phyloP scores from a whole-genome alignment of 2,113 vertebrate species.

The Cervus canadensis region DNA sequence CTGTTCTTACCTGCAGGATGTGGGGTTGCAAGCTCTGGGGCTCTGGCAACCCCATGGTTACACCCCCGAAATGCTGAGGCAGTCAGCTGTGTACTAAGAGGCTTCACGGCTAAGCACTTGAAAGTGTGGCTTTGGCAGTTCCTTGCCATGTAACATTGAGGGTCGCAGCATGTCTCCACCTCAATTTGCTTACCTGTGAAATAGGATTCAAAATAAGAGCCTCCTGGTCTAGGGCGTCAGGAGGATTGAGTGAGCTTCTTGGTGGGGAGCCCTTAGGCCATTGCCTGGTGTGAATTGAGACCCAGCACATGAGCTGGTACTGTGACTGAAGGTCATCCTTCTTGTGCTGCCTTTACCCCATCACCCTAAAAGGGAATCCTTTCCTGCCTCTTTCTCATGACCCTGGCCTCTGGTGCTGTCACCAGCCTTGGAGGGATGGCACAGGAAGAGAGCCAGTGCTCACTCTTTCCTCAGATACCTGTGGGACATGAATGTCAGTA shows the following conservation, averaged over 20 bases:
- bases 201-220: neutral
- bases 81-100: neutral
- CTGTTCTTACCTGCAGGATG: neutral
- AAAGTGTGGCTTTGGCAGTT: neutral
- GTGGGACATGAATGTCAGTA: neutral
- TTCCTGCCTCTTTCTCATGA: neutral
- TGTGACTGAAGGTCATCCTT: neutral
- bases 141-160: neutral
- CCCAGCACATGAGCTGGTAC: neutral
- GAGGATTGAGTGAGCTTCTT: neutral
- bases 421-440: neutral
- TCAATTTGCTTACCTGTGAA: neutral
- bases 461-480: neutral
- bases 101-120: neutral
- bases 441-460: neutral
- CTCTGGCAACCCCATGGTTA: neutral
- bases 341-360: neutral
- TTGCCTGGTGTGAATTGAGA: neutral
- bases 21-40: neutral
- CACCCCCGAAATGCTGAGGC: neutral
- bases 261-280: rapidly evolving
- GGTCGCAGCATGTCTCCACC: neutral
- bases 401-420: neutral
- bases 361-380: neutral
- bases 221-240: rapidly evolving